phyloP scores from a whole-genome alignment of 2,113 vertebrate species.

The Tylochromis polylepis region DNA sequence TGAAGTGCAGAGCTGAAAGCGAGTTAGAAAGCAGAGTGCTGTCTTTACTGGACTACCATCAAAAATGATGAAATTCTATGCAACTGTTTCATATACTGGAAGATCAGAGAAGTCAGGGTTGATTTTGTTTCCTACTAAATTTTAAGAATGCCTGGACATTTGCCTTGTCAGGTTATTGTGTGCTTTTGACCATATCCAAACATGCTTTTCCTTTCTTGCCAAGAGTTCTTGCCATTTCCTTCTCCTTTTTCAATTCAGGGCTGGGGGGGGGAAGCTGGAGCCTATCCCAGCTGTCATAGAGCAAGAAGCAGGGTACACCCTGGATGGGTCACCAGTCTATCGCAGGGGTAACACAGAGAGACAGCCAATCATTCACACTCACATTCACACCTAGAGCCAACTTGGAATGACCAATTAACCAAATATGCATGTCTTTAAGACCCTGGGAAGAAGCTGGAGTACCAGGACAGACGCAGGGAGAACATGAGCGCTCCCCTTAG shows the following conservation, averaged over 20 bases:
- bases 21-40: not conserved
- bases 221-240: not conserved
- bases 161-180: not conserved
- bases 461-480: not conserved
- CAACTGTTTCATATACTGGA: constrained; percentile 16
- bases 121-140: not conserved
- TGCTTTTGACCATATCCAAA: not conserved
- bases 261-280: not conserved
- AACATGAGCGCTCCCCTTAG: not conserved
- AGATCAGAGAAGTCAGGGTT: constrained; percentile 1
- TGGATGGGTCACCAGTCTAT: not conserved
- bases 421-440: not conserved
- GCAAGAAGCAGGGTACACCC: not conserved
- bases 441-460: not conserved
- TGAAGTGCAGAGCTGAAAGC: not conserved
- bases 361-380: not conserved
- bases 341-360: not conserved
- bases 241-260: not conserved
- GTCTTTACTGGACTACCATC: constrained; percentile 17
- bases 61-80: constrained; percentile 42
- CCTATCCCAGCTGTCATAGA: not conserved
- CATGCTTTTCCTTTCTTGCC: not conserved
- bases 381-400: not conserved
- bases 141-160: not conserved
- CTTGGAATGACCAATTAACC: not conserved